A percentile compares a stretch with the other conserved stretches of the same genome.
These are phyloP conservation scores for Nematolebias whitei DNA, from an alignment of 2,113 vertebrate species.

Conservation along the genomic window DNA sequence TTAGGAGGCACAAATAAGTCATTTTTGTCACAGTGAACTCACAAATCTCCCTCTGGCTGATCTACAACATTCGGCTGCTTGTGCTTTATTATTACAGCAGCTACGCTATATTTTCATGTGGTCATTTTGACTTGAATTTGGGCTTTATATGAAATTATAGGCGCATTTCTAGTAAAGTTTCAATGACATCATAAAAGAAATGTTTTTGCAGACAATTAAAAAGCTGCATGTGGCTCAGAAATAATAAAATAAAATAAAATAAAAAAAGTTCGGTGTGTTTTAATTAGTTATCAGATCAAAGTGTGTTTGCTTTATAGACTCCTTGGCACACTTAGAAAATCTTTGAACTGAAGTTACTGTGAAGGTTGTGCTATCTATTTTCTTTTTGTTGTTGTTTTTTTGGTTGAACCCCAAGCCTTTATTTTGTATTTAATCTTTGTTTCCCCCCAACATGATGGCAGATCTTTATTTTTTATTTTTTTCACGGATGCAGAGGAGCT, in stretches of 20 bases:
- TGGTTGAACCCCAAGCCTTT: constrained; percentile 11
- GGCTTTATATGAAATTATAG: constrained; percentile 27
- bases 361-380: constrained; percentile 32
- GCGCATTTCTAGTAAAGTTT: constrained; percentile 42
- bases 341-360: constrained; percentile 46
- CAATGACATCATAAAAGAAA: constrained; percentile 33
- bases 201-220: constrained; percentile 12
- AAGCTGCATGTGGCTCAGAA: constrained; percentile 17
- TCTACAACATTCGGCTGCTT: constrained; percentile 24
- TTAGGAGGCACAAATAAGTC: constrained; percentile 35
- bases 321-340: constrained; percentile 30
- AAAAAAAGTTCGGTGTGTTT: constrained; percentile 1
- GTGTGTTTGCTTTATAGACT: constrained; percentile 32
- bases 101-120: constrained; percentile 20
- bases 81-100: constrained; percentile 6
- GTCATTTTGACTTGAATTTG: constrained; percentile 21
- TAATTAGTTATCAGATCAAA: constrained; percentile 14
- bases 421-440: constrained; percentile 35
- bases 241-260: neutral
- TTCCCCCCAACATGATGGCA: constrained; percentile 13
- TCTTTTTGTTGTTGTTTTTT: constrained; percentile 18
- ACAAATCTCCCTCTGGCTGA: constrained; percentile 10
- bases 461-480: constrained; percentile 13
- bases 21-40: constrained; percentile 20
- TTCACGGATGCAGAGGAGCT: constrained; percentile 40